Evolutionary conservation across 2,797 vertebrate genomes (phyloP), one percentile per base, ranked within the genome.

Genomic region (Cynopterus sphinx): DNA sequence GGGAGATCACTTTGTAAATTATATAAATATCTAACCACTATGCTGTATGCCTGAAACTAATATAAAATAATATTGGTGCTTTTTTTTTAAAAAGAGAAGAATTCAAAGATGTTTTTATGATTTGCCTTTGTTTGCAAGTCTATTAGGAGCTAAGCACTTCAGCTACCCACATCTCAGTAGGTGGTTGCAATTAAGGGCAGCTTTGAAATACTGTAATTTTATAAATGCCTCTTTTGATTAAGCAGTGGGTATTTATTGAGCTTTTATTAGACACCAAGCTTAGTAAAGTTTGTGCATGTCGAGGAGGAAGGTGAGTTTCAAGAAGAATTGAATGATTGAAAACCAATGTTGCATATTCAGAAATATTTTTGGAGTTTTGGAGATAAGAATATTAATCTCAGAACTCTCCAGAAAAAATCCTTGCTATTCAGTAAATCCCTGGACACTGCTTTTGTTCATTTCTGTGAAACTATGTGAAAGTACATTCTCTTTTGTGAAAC

Each of bases 41-140:
- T 61, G 59, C 5, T 61, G 28, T 61, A 31, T 26, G 15, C 28
- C 59, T 61, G 12, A 61, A 15, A 61, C 12, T 31, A 31, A 61
- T 31, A 31, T 11, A 61, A 61, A 61, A 61, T 61, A 61, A 61
- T 96, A 95, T 98, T 98, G 97, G 85, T 84, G 81, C 9, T 90
- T 1, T 22, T 33, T 71, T 79, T 39, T 59, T 43, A 36, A 82
- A 4, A 46, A 84, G n/a, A 51, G 17, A 79, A 41, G 19, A 71
- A 70, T 55, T 17, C 21, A 70, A 95, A 81, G 79, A 51, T 46
- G 19, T 90, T 83, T 96, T 93, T 24, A 55, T 68, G 24, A 33
- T 70, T 95, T 86, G 68, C 68, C 24, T 87, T 95, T 95, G 63
- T 75, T 61, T 92, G 65, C 19, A 73, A 51, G 46, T 87, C 36